Evolutionary conservation across 1,140 invertebrate species (phyloP), one percentile per base, ranked within the genome.

Genomic region (Ptiloglossa arizonensis): DNA sequence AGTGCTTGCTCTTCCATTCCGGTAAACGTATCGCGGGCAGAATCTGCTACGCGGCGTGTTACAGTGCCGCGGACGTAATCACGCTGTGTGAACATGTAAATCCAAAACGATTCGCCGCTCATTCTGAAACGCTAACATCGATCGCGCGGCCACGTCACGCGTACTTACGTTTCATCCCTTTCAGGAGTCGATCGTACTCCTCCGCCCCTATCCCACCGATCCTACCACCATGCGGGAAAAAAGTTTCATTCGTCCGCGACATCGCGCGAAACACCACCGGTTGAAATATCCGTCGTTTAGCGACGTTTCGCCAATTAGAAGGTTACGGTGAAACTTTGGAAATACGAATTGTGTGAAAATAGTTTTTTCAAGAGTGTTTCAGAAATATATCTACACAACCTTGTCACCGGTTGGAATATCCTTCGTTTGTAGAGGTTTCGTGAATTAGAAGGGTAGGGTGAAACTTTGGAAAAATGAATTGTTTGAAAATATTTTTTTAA

Each of bases 1-100:
- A 54, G 29, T 75, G 82, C 69, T 82, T 82, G 60, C 70, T 83
- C 76, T 82, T 83, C 82, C 80, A 82, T 79, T 57, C 41, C 46
- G 82, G 27, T 73, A 66, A 79, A 82, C 80, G 57, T 54, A 70
- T 73, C 59, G 41, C 66, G 48, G 46, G 24, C 38, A 27, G 79
- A 82, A 84, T 81, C 60, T 74, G 76, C 46, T 41, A 32, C 64
- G 56, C 11, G 56, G 63, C 72, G 44, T 52, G 60, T 70, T 74
- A 54, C 68, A 27, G 22, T 38, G 60, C 63, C 74, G 74, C 64
- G 74, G 27, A 52, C 60, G 69, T 73, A 72, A 79, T 82, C 81
- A 57, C 63, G 59, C 24, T 41, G 76, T 13, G 76, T 32, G 81
- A 64, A 73, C 74, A 66, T 68, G 80, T 75, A 82, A 83, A 83